phyloP scores from a whole-genome alignment of 2,888 invertebrate species.

The Fragum sueziense region DNA sequence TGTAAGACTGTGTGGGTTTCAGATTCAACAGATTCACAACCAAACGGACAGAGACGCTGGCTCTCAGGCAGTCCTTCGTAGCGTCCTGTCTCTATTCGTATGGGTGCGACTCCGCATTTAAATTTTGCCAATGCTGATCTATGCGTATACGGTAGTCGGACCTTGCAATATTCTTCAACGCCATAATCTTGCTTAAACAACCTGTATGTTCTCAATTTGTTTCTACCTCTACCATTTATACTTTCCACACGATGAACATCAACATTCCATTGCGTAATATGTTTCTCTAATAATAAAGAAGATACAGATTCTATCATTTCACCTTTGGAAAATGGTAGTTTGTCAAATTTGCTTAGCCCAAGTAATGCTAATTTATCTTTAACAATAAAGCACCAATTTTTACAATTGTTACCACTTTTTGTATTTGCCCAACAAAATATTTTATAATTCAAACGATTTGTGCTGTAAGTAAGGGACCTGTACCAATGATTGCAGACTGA shows the following conservation, averaged over 20 bases:
- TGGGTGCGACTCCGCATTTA: slow-evolving; percentile 15
- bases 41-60: too few species aligned
- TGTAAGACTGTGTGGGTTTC: too few species aligned
- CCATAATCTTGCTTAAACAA: slow-evolving; percentile 5
- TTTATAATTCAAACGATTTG: not conserved
- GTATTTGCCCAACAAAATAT: not conserved
- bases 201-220: slow-evolving; percentile 14
- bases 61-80: too few species aligned
- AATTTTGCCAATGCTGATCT: slow-evolving; percentile 28
- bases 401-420: not conserved
- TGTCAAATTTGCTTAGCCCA: too few species aligned
- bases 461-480: not conserved
- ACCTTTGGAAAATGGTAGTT: not conserved
- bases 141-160: not conserved
- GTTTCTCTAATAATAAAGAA: not conserved
- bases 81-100: slow-evolving; percentile 8
- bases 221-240: slow-evolving; percentile 2
- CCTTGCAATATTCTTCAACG: slow-evolving; percentile 3
- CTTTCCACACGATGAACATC: not conserved
- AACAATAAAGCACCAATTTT: slow-evolving; percentile 12
- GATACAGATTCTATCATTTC: too few species aligned
- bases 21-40: too few species aligned
- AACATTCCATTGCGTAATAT: not conserved
- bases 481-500: slow-evolving; percentile 14
- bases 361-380: not conserved